phyloP scores from a whole-genome alignment of 30 jellyfish, hydroid and myxozoan species.

The Hydra vulgaris region DNA sequence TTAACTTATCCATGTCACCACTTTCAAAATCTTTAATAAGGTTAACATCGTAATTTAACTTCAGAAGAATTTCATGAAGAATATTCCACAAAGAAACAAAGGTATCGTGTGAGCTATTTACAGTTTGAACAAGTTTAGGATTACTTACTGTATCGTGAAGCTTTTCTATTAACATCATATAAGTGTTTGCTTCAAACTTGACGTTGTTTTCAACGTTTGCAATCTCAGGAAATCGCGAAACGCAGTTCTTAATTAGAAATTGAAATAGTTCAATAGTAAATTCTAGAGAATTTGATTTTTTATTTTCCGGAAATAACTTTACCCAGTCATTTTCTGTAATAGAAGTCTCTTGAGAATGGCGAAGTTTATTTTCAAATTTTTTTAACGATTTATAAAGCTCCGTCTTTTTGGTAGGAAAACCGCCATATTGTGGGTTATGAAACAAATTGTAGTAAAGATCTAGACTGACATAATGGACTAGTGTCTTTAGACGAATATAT shows the following conservation, averaged over 20 bases:
- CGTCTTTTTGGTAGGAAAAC: constrained; percentile 19
- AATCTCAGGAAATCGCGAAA: background rate
- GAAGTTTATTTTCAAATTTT: background rate
- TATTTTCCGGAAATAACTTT: background rate
- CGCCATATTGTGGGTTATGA: constrained; percentile 7
- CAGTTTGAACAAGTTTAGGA: background rate
- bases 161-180: constrained; percentile 6
- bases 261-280: constrained; percentile 6
- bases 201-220: background rate
- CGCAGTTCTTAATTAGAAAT: constrained; percentile 9
- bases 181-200: background rate
- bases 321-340: constrained; percentile 4
- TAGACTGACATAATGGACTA: constrained; percentile 3
- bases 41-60: constrained; percentile 5
- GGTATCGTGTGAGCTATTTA: constrained; percentile 8
- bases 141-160: constrained; percentile 5
- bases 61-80: background rate
- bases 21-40: background rate
- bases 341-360: background rate
- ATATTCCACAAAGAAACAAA: constrained; percentile 2
- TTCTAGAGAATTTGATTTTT: constrained; percentile 11
- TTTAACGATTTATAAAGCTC: background rate
- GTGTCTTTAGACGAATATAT: constrained; percentile 18
- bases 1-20: constrained; percentile 6
- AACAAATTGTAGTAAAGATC: constrained; percentile 20